A percentile compares a stretch with the other conserved stretches of the same genome.
Conservation (phyloP, 2,888 invertebrate species). For the Sycophila texana region DNA sequence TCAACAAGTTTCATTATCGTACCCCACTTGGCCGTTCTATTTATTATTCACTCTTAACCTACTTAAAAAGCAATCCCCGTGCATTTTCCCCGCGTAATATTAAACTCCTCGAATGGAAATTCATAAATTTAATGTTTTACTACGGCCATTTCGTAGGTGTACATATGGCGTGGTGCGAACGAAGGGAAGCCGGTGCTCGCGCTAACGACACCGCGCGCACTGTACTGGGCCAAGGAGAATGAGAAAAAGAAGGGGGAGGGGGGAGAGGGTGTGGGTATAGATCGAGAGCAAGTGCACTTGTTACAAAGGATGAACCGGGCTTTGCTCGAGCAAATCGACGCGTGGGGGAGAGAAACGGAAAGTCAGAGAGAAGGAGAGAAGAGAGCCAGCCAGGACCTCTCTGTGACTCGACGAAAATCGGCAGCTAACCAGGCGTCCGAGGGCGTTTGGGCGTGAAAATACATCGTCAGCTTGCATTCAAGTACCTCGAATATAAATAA, state of each 20-base stretch:
- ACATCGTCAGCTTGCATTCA: slow-evolving; percentile 53
- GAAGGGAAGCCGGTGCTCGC: neutral
- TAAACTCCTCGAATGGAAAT: slow-evolving; percentile 2
- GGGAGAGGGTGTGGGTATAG: slow-evolving; percentile 8
- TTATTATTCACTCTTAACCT: no score
- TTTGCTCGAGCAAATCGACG: slow-evolving; percentile 36
- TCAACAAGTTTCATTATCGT: no score
- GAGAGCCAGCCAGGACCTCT: slow-evolving; percentile 23
- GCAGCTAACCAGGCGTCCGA: slow-evolving; percentile 51
- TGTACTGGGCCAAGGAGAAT: slow-evolving; percentile 7
- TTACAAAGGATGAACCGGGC: slow-evolving; percentile 43
- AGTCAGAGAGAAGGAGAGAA: slow-evolving; percentile 7
- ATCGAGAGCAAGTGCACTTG: slow-evolving; percentile 48
- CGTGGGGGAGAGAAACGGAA: slow-evolving; percentile 19
- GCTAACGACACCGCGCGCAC: slow-evolving; percentile 2
- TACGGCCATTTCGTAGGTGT: neutral
- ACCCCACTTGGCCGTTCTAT: no score
- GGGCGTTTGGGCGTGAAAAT: slow-evolving; percentile 56
- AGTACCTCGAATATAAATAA: slow-evolving; percentile 55
- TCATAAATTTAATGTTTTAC: slow-evolving; percentile 6
- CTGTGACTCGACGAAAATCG: slow-evolving; percentile 56
- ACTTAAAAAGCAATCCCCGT: no score
- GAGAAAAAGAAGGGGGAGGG: neutral
- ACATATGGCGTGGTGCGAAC: slow-evolving; percentile 20
- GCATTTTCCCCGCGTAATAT: no score